These are phyloP conservation scores for Enteromius trimaculatus DNA, from an alignment of 2,797 vertebrate species.

Conservation along the genomic window DNA sequence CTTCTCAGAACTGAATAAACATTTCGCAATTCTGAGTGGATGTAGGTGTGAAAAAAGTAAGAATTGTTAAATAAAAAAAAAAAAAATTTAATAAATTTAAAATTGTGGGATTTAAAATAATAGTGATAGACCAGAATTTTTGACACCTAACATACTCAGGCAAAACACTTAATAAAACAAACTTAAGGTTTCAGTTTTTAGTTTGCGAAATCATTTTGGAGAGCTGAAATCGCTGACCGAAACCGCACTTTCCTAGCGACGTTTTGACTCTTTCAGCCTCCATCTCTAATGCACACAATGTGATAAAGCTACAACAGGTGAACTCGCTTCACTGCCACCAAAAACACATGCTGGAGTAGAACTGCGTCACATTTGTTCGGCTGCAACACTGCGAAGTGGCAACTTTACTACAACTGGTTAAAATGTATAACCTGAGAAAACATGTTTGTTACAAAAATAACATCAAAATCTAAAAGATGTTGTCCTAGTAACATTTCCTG, in stretches of 20 bases:
- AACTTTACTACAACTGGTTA: not conserved
- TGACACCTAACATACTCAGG: not conserved
- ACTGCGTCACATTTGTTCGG: not conserved
- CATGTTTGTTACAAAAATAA: not conserved
- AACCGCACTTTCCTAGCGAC: not conserved
- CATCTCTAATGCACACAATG: not conserved
- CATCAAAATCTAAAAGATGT: not conserved
- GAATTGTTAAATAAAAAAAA: no score
- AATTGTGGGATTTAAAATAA: no score
- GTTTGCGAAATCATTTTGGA: not conserved
- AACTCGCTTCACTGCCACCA: not conserved
- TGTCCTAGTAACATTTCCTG: not conserved
- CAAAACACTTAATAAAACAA: not conserved
- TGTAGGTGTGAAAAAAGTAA: no score
- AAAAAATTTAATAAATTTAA: no score
- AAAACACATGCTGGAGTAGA: not conserved
- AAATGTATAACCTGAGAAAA: not conserved
- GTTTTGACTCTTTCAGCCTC: not conserved
- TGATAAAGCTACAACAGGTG: not conserved
- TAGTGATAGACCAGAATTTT: not conserved
- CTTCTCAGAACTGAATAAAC: no score
- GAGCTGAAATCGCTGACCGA: not conserved
- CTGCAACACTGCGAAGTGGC: not conserved
- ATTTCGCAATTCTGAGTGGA: no score
- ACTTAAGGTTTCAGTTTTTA: not conserved